A percentile compares a stretch with the other conserved stretches of the same genome.
These are phyloP conservation scores for Girardinus metallicus DNA, from an alignment of 2,797 vertebrate genomes.

Conservation along the genomic window DNA sequence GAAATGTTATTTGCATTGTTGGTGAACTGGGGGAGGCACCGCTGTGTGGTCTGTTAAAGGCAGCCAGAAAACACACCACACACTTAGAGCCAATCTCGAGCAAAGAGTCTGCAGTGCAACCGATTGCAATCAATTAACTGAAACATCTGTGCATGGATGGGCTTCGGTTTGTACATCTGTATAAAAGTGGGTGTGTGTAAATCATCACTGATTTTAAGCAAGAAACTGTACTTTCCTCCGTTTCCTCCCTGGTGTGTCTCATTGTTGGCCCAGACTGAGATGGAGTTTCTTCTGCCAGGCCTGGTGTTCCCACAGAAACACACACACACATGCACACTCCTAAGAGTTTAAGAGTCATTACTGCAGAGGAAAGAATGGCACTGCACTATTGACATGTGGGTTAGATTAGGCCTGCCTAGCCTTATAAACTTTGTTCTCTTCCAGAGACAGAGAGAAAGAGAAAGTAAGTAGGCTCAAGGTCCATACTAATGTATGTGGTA, in stretches of 20 bases:
- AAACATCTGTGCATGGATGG: constrained; percentile 64
- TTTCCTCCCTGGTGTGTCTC: constrained; percentile 58
- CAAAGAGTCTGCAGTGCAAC: constrained; percentile 46
- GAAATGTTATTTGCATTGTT: constrained; percentile 54
- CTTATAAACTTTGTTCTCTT: constrained; percentile 65
- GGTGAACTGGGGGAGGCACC: constrained; percentile 31
- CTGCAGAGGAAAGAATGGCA: constrained; percentile 64
- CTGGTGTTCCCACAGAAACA: constrained; percentile 49
- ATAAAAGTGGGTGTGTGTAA: constrained; percentile 40
- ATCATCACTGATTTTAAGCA: constrained; percentile 66
- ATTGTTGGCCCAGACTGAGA: constrained; percentile 50
- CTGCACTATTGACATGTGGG: constrained; percentile 71
- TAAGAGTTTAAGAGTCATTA: constrained; percentile 62
- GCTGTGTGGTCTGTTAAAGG: constrained; percentile 69
- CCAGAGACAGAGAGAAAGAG: constrained; percentile 40
- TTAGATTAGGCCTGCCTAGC: constrained; percentile 69
- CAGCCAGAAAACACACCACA: constrained; percentile 71
- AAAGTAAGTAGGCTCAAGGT: constrained; percentile 19
- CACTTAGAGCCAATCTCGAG: constrained; percentile 73
- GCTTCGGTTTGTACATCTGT: constrained; percentile 36
- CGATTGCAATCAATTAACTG: constrained; percentile 65
- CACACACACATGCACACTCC: constrained; percentile 24
- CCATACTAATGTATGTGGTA: constrained; percentile 56
- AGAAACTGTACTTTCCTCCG: constrained; percentile 58
- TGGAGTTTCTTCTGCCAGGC: constrained; percentile 56